Percentiles rank a stretch among this genome's conserved stretches.
phyloP scores from a whole-genome alignment of 1,140 invertebrate species.

The Danaus plexippus region DNA sequence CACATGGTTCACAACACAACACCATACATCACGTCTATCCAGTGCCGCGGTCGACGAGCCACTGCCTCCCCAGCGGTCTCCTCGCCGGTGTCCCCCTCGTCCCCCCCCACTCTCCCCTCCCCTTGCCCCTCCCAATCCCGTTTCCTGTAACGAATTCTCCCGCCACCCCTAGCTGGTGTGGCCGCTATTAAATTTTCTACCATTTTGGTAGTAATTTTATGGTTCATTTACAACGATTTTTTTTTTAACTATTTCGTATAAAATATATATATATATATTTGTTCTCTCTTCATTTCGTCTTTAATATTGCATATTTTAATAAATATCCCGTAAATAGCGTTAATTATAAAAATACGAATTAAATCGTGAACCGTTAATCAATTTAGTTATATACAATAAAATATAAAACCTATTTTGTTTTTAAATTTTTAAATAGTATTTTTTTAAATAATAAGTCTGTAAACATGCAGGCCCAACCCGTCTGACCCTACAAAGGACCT shows the following conservation, averaged over 20 bases:
- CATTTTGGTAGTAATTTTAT: slow-evolving; percentile 23
- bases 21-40: slow-evolving; percentile 9
- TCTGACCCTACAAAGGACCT: slow-evolving; percentile 40
- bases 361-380: too few species aligned
- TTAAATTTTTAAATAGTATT: slow-evolving; percentile 17
- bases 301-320: slow-evolving; percentile 2
- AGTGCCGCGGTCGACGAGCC: too few species aligned
- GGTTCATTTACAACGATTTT: not conserved
- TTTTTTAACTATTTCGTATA: too few species aligned
- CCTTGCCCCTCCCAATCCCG: not conserved
- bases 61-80: slow-evolving; percentile 13
- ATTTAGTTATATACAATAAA: too few species aligned
- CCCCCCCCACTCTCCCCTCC: slow-evolving; percentile 1
- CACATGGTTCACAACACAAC: slow-evolving; percentile 30
- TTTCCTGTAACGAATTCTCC: slow-evolving; percentile 18
- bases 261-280: too few species aligned
- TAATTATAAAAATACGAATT: too few species aligned
- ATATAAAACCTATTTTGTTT: too few species aligned
- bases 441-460: slow-evolving; percentile 28
- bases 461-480: slow-evolving; percentile 26
- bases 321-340: not conserved
- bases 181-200: slow-evolving; percentile 25
- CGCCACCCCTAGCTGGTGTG: slow-evolving; percentile 23
- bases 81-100: slow-evolving; percentile 20
- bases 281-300: not conserved